A percentile compares a stretch with the other conserved stretches of the same genome.
Evolutionary conservation across 2,797 vertebrate species (phyloP).

Genomic region (Coregonus ussuriensis): DNA sequence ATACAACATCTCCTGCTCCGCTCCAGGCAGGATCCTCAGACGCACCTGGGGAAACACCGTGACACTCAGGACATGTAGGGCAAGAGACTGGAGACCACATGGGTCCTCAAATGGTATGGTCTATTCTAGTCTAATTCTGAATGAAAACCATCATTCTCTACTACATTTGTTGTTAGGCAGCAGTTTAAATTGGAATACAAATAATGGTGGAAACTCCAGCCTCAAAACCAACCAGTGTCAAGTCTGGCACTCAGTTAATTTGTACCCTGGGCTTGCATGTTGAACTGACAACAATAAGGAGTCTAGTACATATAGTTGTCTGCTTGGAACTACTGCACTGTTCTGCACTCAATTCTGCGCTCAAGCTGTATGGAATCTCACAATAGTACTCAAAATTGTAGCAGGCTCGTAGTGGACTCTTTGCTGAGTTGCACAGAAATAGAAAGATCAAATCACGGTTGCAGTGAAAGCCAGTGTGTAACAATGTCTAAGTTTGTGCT

Average conservation of each 20-base stretch:
- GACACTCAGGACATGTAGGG: not conserved
- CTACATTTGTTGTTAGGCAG: not conserved
- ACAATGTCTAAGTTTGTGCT: not conserved
- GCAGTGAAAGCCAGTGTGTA: not conserved
- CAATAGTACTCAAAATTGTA: not conserved
- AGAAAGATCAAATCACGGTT: not conserved
- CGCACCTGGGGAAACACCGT: constrained; percentile 78
- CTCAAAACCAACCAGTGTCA: no score
- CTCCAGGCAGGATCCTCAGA: constrained; percentile 90
- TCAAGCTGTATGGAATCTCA: not conserved
- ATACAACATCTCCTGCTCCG: constrained; percentile 91
- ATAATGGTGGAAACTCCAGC: not conserved
- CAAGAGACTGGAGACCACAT: not conserved
- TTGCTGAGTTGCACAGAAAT: not conserved
- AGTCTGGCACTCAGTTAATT: no score
- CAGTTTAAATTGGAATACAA: not conserved
- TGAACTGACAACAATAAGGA: no score
- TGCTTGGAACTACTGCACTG: not conserved
- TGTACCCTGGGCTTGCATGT: no score
- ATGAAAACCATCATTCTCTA: not conserved
- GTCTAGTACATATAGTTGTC: no score
- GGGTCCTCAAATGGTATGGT: not conserved
- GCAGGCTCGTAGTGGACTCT: not conserved
- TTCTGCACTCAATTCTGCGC: not conserved
- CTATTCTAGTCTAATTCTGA: not conserved